These are phyloP conservation scores for Palythoa caribaeorum DNA, from an alignment of 92 coral and sea anemone genomes.

Conservation along the genomic window DNA sequence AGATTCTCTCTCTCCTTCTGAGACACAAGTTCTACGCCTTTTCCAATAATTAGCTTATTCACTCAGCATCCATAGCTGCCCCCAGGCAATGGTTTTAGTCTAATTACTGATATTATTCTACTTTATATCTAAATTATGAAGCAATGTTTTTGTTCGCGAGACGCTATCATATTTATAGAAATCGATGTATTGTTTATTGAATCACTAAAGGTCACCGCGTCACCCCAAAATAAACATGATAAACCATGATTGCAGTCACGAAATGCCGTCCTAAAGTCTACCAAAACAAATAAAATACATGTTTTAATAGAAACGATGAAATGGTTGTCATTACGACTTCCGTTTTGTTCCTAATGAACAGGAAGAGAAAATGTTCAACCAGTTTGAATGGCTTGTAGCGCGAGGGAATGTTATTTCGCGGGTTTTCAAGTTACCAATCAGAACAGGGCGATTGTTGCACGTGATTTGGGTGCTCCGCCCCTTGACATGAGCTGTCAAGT, in stretches of 20 bases:
- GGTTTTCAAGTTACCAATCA: constrained; percentile 38
- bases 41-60: too few relatives aligned
- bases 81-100: background rate
- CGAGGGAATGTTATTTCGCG: constrained; percentile 26
- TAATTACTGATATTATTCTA: background rate
- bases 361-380: background rate
- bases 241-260: constrained; percentile 21
- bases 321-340: background rate
- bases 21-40: too few relatives aligned
- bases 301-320: background rate
- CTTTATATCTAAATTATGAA: too few relatives aligned
- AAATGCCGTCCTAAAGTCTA: constrained; percentile 28
- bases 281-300: constrained; percentile 7
- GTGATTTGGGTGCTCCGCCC: constrained; percentile 30
- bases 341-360: constrained; percentile 21
- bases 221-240: constrained; percentile 34
- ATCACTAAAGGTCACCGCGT: constrained; percentile 5
- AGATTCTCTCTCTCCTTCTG: too few relatives aligned
- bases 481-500: constrained; percentile 44
- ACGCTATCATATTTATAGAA: background rate
- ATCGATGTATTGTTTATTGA: constrained; percentile 40
- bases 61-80: too few relatives aligned
- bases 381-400: background rate
- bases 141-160: constrained; percentile 14
- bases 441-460: background rate